A percentile compares a stretch with the other conserved stretches of the same genome.
Evolutionary conservation across 2,797 vertebrate species (phyloP).

Genomic region (Alosa sapidissima): DNA sequence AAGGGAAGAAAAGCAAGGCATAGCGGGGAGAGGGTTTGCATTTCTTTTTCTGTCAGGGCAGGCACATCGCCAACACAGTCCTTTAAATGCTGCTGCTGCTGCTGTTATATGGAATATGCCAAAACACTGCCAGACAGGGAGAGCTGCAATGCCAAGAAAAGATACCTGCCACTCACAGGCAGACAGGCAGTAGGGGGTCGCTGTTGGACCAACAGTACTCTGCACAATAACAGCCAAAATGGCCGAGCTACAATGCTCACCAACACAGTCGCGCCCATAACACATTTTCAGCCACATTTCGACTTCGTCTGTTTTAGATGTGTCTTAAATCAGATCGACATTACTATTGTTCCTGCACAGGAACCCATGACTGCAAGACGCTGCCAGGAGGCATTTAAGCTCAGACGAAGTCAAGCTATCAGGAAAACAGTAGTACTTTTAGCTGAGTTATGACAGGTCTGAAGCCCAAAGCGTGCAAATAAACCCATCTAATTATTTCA

Average conservation of each 20-base stretch:
- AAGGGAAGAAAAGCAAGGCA: background rate
- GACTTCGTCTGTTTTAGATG: background rate
- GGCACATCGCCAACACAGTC: constrained; percentile 63
- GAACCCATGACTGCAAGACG: background rate
- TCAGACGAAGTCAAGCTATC: background rate
- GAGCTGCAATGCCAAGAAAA: constrained; percentile 18
- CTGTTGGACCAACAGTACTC: constrained; percentile 4
- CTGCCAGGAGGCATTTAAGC: background rate
- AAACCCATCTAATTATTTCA: constrained; percentile 60
- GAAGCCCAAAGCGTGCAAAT: constrained; percentile 5
- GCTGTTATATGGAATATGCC: constrained; percentile 67
- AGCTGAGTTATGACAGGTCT: background rate
- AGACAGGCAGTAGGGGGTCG: constrained; percentile 14
- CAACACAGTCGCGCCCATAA: background rate
- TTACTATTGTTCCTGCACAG: constrained; percentile 8
- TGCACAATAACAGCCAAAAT: constrained; percentile 13
- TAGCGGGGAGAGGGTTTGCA: constrained; percentile 29
- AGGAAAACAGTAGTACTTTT: background rate
- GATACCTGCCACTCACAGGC: constrained; percentile 16
- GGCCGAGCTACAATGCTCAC: background rate
- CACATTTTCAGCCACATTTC: background rate
- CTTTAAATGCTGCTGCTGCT: constrained; percentile 65
- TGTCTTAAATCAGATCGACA: constrained; percentile 4
- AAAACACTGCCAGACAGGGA: constrained; percentile 50
- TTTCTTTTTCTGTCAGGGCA: constrained; percentile 57